These are phyloP conservation scores for Caenorhabditis sp. DNA, from an alignment of 2,888 invertebrate species.

Conservation along the genomic window DNA sequence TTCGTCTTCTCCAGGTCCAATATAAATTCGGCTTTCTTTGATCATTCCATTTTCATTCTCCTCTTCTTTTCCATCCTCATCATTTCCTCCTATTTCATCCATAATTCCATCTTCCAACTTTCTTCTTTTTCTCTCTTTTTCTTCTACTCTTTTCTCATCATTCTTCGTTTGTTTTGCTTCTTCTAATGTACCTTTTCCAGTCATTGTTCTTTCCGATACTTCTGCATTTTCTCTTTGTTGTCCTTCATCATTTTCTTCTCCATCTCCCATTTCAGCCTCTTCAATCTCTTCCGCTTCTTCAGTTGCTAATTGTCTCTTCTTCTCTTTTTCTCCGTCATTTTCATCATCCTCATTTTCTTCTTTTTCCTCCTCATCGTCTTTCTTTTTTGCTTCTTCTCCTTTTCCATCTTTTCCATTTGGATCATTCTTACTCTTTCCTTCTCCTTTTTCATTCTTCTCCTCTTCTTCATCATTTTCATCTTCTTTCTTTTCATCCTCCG, in stretches of 20 bases:
- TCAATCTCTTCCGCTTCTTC: constrained; percentile 37
- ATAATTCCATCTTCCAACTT: constrained; percentile 25
- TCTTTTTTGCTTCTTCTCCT: constrained; percentile 36
- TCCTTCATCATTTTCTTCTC: constrained; percentile 51
- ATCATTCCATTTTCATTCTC: neutral
- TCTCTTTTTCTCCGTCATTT: constrained; percentile 25
- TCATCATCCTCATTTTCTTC: constrained; percentile 28
- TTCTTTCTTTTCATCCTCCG: constrained; percentile 28
- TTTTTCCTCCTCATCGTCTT: constrained; percentile 28
- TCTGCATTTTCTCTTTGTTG: constrained; percentile 48
- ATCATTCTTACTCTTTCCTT: constrained; percentile 47
- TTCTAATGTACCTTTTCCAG: constrained; percentile 60
- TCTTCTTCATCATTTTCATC: constrained; percentile 41
- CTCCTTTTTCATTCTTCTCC: constrained; percentile 42
- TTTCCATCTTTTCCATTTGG: constrained; percentile 68
- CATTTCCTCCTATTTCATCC: constrained; percentile 34
- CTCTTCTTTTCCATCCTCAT: constrained; percentile 43
- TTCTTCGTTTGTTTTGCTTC: constrained; percentile 55
- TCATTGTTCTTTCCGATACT: constrained; percentile 43
- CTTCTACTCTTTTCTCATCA: constrained; percentile 29
- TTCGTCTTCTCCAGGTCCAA: constrained; percentile 1
- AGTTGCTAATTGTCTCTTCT: constrained; percentile 34
- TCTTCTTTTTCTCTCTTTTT: constrained; percentile 33
- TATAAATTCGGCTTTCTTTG: neutral
- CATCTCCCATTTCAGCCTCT: constrained; percentile 49